These are phyloP conservation scores for Lepidochitona cinerea DNA, from an alignment of 2,888 invertebrate genomes.

Conservation along the genomic window DNA sequence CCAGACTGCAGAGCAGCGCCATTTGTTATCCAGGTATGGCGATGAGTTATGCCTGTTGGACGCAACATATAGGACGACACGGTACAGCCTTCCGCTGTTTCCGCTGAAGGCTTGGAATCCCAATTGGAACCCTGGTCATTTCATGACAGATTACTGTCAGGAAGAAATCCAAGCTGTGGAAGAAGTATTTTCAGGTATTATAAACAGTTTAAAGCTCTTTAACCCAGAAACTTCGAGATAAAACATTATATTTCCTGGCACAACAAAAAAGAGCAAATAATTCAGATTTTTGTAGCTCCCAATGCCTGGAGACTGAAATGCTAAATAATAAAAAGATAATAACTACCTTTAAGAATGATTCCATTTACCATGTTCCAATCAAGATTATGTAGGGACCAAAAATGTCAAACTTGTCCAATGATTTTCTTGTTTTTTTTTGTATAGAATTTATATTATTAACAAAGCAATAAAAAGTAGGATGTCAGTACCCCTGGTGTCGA, in stretches of 20 bases:
- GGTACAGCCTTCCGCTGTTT: slow-evolving; percentile 29
- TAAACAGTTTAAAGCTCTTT: no score
- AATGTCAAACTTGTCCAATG: no score
- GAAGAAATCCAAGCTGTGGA: slow-evolving; percentile 21
- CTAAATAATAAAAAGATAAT: no score
- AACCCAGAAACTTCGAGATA: slow-evolving; percentile 15
- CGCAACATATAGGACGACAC: slow-evolving; percentile 2
- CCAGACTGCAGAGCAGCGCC: no score
- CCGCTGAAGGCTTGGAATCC: slow-evolving; percentile 18
- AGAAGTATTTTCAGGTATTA: no score
- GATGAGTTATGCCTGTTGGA: slow-evolving; percentile 24
- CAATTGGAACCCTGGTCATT: slow-evolving; percentile 18
- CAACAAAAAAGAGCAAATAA: not conserved
- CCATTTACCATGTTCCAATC: no score
- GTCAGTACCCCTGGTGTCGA: not conserved
- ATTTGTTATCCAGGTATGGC: slow-evolving; percentile 23
- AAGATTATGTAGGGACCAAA: no score
- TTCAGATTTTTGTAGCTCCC: no score
- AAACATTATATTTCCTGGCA: not conserved
- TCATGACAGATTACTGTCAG: slow-evolving; percentile 23
- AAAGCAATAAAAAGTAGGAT: not conserved
- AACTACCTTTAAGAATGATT: no score
- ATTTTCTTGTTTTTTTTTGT: not conserved
- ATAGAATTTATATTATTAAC: not conserved
- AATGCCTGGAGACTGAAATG: no score